Evolutionary conservation across 2,113 vertebrate genomes (phyloP).

Genomic region (Chaetura pelagica): DNA sequence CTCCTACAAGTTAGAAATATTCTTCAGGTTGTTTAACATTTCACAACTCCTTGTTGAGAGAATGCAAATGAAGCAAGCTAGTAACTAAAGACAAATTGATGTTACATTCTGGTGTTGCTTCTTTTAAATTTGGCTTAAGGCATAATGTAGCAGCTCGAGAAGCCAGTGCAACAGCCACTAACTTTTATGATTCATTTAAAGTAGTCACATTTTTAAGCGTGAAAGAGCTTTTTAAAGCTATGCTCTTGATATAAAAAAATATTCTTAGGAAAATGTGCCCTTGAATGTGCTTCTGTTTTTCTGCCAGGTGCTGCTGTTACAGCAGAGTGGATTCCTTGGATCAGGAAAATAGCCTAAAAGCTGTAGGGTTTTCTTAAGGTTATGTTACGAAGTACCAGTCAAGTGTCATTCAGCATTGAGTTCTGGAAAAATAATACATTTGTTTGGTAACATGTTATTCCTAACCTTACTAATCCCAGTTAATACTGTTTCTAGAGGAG

Average conservation of each 20-base stretch:
- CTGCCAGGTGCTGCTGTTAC: background rate
- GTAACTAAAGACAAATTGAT: slow-evolving; percentile 43
- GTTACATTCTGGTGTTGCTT: slow-evolving; percentile 18
- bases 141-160: slow-evolving; percentile 48
- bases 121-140: slow-evolving; percentile 40
- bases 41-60: background rate
- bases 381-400: background rate
- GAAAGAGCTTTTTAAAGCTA: background rate
- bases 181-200: slow-evolving; percentile 34
- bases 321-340: background rate
- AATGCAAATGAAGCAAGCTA: slow-evolving; percentile 1
- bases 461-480: background rate
- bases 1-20: background rate
- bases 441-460: background rate
- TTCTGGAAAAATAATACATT: background rate
- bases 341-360: background rate
- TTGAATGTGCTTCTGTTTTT: background rate
- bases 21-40: slow-evolving; percentile 30
- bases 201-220: background rate
- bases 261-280: background rate
- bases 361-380: background rate
- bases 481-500: background rate
- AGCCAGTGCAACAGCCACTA: background rate
- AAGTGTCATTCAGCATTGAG: background rate
- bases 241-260: background rate